A percentile compares a stretch with the other conserved stretches of the same genome.
These are phyloP conservation scores for Aegypius monachus DNA, from an alignment of 2,113 vertebrate species.

Conservation along the genomic window DNA sequence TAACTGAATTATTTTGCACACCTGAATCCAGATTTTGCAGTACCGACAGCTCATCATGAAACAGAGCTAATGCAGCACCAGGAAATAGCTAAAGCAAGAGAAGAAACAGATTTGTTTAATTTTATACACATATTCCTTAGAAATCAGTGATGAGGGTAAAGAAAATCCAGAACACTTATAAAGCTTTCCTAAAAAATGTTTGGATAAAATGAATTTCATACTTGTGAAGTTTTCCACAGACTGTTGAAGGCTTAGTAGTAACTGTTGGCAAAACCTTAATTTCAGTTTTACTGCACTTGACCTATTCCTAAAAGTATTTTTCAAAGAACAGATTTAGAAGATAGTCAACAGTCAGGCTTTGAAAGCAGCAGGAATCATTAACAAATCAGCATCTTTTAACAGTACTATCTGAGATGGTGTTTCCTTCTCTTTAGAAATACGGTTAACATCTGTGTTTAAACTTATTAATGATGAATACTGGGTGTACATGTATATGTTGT, in stretches of 20 bases:
- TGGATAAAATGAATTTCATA: constrained; percentile 6
- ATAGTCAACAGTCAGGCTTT: not conserved
- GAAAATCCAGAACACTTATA: not conserved
- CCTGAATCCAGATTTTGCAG: constrained; percentile 2
- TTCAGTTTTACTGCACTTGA: not conserved
- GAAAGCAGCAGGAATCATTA: not conserved
- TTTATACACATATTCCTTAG: not conserved
- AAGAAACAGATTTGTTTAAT: constrained; percentile 24
- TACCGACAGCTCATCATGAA: constrained; percentile 47
- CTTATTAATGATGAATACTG: not conserved
- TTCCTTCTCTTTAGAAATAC: not conserved
- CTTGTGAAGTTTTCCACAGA: not conserved
- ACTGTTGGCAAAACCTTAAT: not conserved
- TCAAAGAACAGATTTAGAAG: not conserved
- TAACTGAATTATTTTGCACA: constrained; percentile 21
- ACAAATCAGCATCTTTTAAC: not conserved
- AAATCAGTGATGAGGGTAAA: not conserved
- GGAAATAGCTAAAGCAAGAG: constrained; percentile 12
- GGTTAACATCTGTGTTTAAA: not conserved
- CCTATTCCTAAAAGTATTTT: not conserved
- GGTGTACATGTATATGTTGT: rapidly evolving
- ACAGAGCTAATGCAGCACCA: not conserved
- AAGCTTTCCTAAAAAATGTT: not conserved
- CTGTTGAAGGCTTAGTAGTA: not conserved
- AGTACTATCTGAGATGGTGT: not conserved